phyloP scores from a whole-genome alignment of 2,797 vertebrate species.

The Fringilla coelebs region DNA sequence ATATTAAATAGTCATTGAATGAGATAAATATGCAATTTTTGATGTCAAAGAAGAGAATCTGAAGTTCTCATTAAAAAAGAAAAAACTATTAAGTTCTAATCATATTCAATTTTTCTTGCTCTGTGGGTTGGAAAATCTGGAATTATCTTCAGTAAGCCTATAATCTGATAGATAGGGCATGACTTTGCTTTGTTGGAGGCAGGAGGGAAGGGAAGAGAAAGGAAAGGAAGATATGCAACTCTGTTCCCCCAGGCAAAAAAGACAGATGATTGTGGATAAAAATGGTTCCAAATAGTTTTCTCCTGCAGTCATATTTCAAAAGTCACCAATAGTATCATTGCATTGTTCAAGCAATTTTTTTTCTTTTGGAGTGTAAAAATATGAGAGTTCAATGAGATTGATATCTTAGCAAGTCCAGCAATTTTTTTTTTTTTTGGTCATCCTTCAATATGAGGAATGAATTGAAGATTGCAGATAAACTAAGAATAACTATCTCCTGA shows the following conservation, averaged over 20 bases:
- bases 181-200: background rate
- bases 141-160: background rate
- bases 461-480: background rate
- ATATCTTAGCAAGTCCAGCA: background rate
- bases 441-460: background rate
- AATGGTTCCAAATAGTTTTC: background rate
- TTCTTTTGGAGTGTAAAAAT: background rate
- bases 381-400: background rate
- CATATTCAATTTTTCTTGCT: background rate
- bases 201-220: background rate
- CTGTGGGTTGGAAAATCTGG: background rate
- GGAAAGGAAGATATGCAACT: background rate
- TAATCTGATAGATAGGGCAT: background rate
- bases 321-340: background rate
- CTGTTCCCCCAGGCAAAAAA: background rate
- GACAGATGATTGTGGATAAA: background rate
- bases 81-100: background rate
- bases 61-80: background rate
- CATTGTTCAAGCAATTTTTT: background rate
- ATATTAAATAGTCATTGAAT: background rate
- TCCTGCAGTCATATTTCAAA: background rate
- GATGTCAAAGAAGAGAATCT: background rate
- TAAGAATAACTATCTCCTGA: background rate
- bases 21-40: constrained; percentile 10
- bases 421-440: background rate